Conservation (phyloP, 1,140 invertebrate genomes). For the Leptinotarsa undecemlineata region DNA sequence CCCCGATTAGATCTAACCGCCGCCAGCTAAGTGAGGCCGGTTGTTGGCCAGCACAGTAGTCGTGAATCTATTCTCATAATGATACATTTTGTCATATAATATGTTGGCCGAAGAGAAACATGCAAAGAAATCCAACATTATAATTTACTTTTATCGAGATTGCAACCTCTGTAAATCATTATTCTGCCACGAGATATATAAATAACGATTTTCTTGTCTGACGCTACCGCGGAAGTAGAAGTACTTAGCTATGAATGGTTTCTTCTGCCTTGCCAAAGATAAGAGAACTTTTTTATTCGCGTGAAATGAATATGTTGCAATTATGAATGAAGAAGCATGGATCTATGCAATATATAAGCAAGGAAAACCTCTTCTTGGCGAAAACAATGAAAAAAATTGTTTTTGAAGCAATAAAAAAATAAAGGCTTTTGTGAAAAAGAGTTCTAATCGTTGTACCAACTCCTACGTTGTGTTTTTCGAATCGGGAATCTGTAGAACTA, state of each 20-base stretch:
- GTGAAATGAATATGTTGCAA: not conserved
- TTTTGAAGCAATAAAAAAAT: too few species aligned
- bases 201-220: constrained; percentile 29
- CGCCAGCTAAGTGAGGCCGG: constrained; percentile 10
- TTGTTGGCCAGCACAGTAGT: constrained; percentile 14
- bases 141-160: constrained; percentile 34
- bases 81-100: constrained; percentile 34
- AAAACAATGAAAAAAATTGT: too few species aligned
- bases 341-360: too few species aligned
- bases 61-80: constrained; percentile 30
- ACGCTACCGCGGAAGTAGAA: constrained; percentile 18
- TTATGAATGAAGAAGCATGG: too few species aligned
- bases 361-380: too few species aligned
- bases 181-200: constrained; percentile 22
- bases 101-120: constrained; percentile 26
- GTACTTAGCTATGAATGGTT: constrained; percentile 16
- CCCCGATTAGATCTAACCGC: constrained; percentile 11
- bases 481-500: too few species aligned
- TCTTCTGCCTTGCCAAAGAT: constrained; percentile 9
- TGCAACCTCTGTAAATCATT: constrained; percentile 27
- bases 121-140: constrained; percentile 30
- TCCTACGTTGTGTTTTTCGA: too few species aligned
- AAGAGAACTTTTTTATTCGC: not conserved
- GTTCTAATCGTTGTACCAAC: too few species aligned
- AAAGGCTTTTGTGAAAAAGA: too few species aligned